Evolutionary conservation across 2,113 vertebrate genomes (phyloP).

Genomic region (Talpa occidentalis): DNA sequence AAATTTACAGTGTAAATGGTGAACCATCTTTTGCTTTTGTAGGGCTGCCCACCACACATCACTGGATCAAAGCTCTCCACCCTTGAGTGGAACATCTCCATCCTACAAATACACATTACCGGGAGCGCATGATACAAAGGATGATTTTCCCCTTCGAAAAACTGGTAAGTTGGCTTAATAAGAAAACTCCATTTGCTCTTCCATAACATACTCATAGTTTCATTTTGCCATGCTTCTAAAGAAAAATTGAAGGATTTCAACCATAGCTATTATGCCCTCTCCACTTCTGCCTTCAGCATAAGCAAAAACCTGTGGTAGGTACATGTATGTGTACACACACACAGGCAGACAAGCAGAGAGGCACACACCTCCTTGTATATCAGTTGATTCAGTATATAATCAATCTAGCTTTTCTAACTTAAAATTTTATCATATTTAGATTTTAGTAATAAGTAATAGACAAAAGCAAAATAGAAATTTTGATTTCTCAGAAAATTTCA

Average conservation of each 20-base stretch:
- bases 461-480: neutral
- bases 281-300: neutral
- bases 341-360: too few relatives aligned
- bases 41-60: constrained; percentile 98
- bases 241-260: neutral
- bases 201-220: neutral
- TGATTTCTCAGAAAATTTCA: constrained; percentile 16
- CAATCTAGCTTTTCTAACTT: neutral
- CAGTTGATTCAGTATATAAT: neutral
- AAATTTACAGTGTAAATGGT: constrained; percentile 60
- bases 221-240: neutral
- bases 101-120: constrained; percentile 95
- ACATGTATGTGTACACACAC: fast-evolving
- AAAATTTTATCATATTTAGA: constrained; percentile 1
- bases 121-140: constrained; percentile 92
- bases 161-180: constrained; percentile 90
- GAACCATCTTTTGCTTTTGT: constrained; percentile 78
- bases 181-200: neutral
- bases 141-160: constrained; percentile 99
- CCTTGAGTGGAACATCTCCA: constrained; percentile 94
- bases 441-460: neutral
- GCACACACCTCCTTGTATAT: neutral
- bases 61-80: constrained; percentile 98
- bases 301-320: neutral
- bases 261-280: neutral